Evolutionary conservation across 2,113 vertebrate species (phyloP), one percentile per base, ranked within the genome.

Genomic region (Amphiprion ocellaris): DNA sequence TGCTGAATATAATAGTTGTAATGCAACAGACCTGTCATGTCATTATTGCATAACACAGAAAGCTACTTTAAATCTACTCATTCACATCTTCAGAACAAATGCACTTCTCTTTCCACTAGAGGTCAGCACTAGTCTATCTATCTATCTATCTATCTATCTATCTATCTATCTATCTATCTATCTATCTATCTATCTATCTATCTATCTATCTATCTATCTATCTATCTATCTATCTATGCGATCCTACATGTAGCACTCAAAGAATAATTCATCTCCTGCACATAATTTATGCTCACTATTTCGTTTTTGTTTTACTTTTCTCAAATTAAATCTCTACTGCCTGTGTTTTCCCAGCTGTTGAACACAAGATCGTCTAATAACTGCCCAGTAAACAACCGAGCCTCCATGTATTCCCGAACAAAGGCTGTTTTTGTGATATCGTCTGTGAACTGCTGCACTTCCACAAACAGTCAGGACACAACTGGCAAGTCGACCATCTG

Each of bases 81-180:
- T 44, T 14, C 41, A 44, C 3, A 44, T 44, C 41, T 14, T 1
- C 2, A 44, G 14, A 4, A 44, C 12, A 44, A 53, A 53, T 30
- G 41, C 0, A n/a, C 4, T 4, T 60, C 15, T 54, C 4, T 30
- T 16, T 63, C 83, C 92, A 87, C 76, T 80, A 89, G 90, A 80
- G 78, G 79, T 63, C 54, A 14, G 21, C 69, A 69, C n/a, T 28
- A 49, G 33, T 55, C 67, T 65, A 28, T 49, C 62, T 47, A 28
- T 44, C 41, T 60, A 49, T 55, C 67, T 65, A 28, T 49, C 62
- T 47, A 28, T 49, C 41, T 66, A 15, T 23, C 33, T 55, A 44
- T 69, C 46, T 33, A 14, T 44, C 41, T 60, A 49, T 55, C 67
- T 65, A 28, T 49, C 62, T 47, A 28, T 49, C 41, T 66, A 15